phyloP scores from a whole-genome alignment of 2,797 vertebrate species.

The Champsocephalus gunnari region DNA sequence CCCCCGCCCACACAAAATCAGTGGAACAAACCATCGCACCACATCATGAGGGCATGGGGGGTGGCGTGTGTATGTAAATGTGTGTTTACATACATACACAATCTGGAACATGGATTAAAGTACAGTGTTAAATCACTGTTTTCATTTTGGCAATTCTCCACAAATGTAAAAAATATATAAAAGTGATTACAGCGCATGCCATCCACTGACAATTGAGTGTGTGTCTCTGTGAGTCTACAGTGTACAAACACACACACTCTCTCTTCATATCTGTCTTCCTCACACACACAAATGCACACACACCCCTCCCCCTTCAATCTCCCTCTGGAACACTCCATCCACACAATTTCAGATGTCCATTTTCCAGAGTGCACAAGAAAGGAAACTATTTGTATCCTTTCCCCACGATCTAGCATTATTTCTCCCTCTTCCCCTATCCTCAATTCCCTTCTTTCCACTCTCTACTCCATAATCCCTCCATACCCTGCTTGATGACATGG shows the following conservation, averaged over 20 bases:
- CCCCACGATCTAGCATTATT: slow-evolving; percentile 59
- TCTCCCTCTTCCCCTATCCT: slow-evolving; percentile 49
- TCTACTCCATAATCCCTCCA: slow-evolving; percentile 67
- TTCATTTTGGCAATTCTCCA: slow-evolving; percentile 38
- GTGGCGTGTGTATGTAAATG: slow-evolving; percentile 21
- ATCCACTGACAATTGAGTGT: slow-evolving; percentile 31
- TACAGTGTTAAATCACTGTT: slow-evolving; percentile 45
- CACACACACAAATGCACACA: slow-evolving; percentile 29
- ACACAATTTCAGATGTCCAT: slow-evolving; percentile 75
- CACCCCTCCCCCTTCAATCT: slow-evolving; percentile 48
- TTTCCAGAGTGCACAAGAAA: slow-evolving; percentile 77
- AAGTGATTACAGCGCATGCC: slow-evolving; percentile 48
- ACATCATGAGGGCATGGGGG: slow-evolving; percentile 52
- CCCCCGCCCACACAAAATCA: slow-evolving; percentile 75
- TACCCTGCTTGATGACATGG: slow-evolving; percentile 55
- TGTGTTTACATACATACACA: slow-evolving; percentile 26
- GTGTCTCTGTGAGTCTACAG: neutral
- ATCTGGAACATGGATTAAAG: slow-evolving; percentile 54
- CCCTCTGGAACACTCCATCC: slow-evolving; percentile 63
- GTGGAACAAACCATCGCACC: slow-evolving; percentile 74
- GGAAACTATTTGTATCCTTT: slow-evolving; percentile 78
- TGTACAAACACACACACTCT: slow-evolving; percentile 20
- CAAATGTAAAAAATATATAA: slow-evolving; percentile 49
- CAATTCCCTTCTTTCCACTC: slow-evolving; percentile 37
- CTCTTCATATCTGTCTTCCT: slow-evolving; percentile 32